A percentile compares a stretch with the other conserved stretches of the same genome.
phyloP scores from a whole-genome alignment of 2,113 vertebrate genomes.

The Diphyllodes magnificus region DNA sequence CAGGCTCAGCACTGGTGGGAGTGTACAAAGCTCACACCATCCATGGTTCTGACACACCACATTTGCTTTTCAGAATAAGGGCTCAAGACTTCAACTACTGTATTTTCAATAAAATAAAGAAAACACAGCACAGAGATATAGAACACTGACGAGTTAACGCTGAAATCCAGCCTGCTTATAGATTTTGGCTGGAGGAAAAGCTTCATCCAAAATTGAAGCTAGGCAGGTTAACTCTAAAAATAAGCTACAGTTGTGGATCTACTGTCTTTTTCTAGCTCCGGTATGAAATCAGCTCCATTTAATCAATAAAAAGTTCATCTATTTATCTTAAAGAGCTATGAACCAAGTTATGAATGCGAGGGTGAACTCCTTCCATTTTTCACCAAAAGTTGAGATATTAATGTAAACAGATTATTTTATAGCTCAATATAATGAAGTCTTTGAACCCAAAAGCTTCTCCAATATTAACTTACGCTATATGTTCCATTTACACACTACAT shows the following conservation, averaged over 20 bases:
- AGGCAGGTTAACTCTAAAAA: not conserved
- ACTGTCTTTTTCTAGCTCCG: not conserved
- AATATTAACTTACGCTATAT: not conserved
- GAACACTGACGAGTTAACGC: not conserved
- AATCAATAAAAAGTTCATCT: not conserved
- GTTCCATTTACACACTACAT: not conserved
- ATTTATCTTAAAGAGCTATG: not conserved
- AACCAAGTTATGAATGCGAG: not conserved
- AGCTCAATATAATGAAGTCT: not conserved
- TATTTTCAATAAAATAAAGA: not conserved
- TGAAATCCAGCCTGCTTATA: not conserved
- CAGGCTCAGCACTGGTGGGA: not conserved
- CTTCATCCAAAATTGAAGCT: not conserved
- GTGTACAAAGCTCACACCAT: not conserved
- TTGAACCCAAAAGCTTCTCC: not conserved
- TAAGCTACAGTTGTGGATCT: not conserved
- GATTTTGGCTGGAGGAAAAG: not conserved
- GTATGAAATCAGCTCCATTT: not conserved
- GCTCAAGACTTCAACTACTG: not conserved
- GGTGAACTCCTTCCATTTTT: not conserved
- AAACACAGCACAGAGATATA: not conserved
- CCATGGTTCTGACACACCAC: not conserved
- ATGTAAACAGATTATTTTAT: not conserved
- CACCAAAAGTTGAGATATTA: not conserved
- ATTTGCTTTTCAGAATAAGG: not conserved